These are phyloP conservation scores for Ursus arctos DNA, from an alignment of 2,113 vertebrate species.

Conservation along the genomic window DNA sequence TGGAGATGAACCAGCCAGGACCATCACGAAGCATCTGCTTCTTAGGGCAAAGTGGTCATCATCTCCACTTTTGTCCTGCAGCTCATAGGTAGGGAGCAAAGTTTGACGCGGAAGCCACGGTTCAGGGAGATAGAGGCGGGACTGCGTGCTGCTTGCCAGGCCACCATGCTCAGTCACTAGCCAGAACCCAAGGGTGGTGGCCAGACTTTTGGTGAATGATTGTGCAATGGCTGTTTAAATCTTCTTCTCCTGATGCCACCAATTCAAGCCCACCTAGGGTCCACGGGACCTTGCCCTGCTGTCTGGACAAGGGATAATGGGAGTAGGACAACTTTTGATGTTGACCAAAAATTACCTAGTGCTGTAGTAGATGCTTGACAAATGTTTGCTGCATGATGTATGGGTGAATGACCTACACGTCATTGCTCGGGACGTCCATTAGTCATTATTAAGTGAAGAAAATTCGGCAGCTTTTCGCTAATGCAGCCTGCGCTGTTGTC, in stretches of 20 bases:
- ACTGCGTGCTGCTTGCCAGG: background rate
- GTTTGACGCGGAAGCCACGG: background rate
- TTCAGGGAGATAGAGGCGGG: background rate
- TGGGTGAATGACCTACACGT: background rate
- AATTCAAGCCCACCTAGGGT: background rate
- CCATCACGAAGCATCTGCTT: slow-evolving; percentile 22
- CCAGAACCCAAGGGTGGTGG: background rate
- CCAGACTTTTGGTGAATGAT: background rate
- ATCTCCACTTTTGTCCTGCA: background rate
- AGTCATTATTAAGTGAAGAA: background rate
- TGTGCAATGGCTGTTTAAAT: background rate
- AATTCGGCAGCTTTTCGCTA: background rate
- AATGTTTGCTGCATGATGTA: background rate
- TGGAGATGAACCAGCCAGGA: slow-evolving; percentile 23
- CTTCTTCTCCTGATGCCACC: background rate
- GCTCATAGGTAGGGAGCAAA: background rate
- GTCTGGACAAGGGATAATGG: background rate
- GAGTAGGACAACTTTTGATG: background rate
- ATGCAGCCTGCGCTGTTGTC: background rate
- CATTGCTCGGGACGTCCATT: background rate
- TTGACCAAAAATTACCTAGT: background rate
- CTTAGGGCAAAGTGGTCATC: background rate
- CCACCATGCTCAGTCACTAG: background rate
- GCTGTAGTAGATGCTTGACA: background rate
- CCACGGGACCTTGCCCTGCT: background rate